Conservation (phyloP, 2,888 invertebrate species). For the Deilephila porcellus region DNA sequence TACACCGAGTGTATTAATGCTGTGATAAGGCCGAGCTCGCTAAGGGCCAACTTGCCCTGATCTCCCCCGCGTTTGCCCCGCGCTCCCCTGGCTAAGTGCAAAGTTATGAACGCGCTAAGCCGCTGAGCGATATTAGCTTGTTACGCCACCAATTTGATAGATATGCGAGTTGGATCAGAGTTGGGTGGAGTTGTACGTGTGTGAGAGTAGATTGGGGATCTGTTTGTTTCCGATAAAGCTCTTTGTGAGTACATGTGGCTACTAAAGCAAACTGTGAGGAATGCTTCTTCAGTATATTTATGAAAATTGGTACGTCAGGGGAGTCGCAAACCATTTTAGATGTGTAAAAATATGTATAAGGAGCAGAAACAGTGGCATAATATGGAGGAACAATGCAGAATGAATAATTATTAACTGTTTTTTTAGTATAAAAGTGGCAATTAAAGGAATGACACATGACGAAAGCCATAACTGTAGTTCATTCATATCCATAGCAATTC, state of each 20-base stretch:
- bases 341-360: no score
- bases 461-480: no score
- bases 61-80: background rate
- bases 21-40: constrained; percentile 6
- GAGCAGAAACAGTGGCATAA: no score
- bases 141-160: constrained; percentile 12
- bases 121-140: constrained; percentile 18
- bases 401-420: no score
- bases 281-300: background rate
- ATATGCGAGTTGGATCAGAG: constrained; percentile 20
- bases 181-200: background rate
- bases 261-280: background rate
- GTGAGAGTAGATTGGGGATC: background rate
- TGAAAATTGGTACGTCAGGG: background rate
- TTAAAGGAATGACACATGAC: no score
- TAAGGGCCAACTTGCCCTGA: background rate
- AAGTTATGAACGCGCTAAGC: constrained; percentile 50
- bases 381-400: no score
- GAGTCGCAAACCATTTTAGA: no score
- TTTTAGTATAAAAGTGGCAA: no score
- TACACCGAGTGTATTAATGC: background rate
- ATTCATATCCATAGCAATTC: no score
- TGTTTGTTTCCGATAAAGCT: constrained; percentile 8
- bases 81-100: constrained; percentile 38
- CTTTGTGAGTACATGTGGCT: background rate